Evolutionary conservation across 2,888 invertebrate species (phyloP), one percentile per base, ranked within the genome.

Genomic region (Hemistola chrysoprasaria): DNA sequence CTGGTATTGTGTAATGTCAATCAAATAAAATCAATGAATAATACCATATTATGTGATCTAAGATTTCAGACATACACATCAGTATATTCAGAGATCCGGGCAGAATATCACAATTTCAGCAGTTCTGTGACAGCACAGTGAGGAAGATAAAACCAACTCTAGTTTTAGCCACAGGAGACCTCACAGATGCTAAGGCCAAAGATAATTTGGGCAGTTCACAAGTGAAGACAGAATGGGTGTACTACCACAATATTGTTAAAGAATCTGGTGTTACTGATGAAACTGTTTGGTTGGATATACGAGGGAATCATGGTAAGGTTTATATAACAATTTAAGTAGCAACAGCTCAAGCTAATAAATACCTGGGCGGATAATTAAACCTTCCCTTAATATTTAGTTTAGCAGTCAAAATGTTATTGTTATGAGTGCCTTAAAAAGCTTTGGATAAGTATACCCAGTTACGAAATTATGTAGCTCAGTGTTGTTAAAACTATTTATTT

Each of bases 31-130:
- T n/a, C n/a, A 20, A 20, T 10, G 20, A 23, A 6, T 1, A 11
- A 21, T 8, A 10, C 27, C n/a, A n/a, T n/a, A n/a, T n/a, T n/a
- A n/a, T n/a, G n/a, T n/a, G n/a, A n/a, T n/a, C n/a, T n/a, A n/a
- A 97, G 96, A 93, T 97, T 62, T 94, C 96, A 44, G 97, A 97
- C 78, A 91, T 97, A 52, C 97, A 97, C 73, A 92, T 97, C 47
- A 97, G 97, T 75, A 92, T 94, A 77, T 96, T 95, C 73, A 91
- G 92, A 64, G 96, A 96, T 71, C 91, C 91, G 24, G 87, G 90
- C 6, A 90, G 97, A 67, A 93, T 94, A 65, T 90, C 92, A 21
- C 94, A 97, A 61, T 92, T 97, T 40, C 91, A 92, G 66, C 93
- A 94, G 65, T 97, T 97, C 81, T 95, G 95, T 78, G 92, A 93